Evolutionary conservation across 2,888 invertebrate genomes (phyloP).

Genomic region (Drosophila heteroneura): DNA sequence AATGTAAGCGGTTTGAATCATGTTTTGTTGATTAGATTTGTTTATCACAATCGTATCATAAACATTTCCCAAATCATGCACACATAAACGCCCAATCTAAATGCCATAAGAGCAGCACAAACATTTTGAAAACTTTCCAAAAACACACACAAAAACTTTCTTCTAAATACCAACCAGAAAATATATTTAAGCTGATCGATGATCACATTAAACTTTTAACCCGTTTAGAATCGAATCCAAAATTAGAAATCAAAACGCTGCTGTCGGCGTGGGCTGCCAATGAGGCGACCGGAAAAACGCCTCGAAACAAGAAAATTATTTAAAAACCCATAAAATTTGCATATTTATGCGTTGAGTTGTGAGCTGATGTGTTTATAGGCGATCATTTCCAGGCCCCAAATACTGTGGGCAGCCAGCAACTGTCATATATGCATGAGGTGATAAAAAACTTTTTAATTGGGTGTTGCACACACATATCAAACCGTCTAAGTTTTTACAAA

Average conservation of each 20-base stretch:
- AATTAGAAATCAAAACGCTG: constrained; percentile 56
- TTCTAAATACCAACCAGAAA: constrained; percentile 32
- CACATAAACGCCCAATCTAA: constrained; percentile 75
- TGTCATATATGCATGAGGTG: constrained; percentile 71
- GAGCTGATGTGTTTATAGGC: constrained; percentile 73
- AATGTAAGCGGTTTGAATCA: constrained; percentile 25
- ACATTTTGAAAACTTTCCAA: constrained; percentile 66
- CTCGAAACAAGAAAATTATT: constrained; percentile 68
- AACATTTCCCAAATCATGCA: constrained; percentile 60
- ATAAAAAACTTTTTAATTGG: constrained; percentile 79
- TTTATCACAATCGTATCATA: constrained; percentile 60
- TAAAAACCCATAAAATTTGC: constrained; percentile 77
- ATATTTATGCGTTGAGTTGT: constrained; percentile 70
- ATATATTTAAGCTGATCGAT: constrained; percentile 62
- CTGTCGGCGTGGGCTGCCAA: constrained; percentile 63
- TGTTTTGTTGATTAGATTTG: constrained; percentile 65
- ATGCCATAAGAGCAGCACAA: constrained; percentile 55
- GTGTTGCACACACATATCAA: constrained; percentile 57
- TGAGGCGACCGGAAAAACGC: constrained; percentile 63
- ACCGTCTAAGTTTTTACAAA: constrained; percentile 51
- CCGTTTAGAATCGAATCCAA: constrained; percentile 64
- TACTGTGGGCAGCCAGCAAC: constrained; percentile 58
- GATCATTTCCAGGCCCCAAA: constrained; percentile 38
- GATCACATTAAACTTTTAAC: constrained; percentile 68
- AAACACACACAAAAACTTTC: constrained; percentile 47